Evolutionary conservation across 2,888 invertebrate genomes (phyloP), one percentile per base, ranked within the genome.

Genomic region (Scaptomyza polygonia): DNA sequence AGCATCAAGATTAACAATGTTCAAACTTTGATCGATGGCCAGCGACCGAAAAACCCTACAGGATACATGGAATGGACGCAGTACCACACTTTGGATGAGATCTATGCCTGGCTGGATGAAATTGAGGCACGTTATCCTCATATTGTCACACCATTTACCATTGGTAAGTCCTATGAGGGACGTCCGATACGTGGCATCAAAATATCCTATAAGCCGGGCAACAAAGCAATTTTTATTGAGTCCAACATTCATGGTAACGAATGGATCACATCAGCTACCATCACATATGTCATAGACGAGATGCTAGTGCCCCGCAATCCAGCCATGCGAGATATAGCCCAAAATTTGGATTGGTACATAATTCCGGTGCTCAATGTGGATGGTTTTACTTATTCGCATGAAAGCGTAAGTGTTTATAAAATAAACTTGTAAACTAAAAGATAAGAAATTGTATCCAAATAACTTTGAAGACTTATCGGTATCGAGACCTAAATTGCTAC

Each of bases 361-460:
- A 93, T 96, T 65, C 96, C 96, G 0, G 93, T 95, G 2, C 89
- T 93, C 2, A 96, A 96, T 89, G 94, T 95, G 21, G 96, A 96
- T 91, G 96, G 96, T 6, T 96, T 95, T 86, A 93, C 86, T 1
- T 95, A 94, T 81, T 94, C 95, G 0, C 94, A 94, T 78, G 93
- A 93, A 16, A 90, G 88, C 64, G 95, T 95, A 92, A 93, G 93
- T 92, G 49, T 0, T n/a, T 5, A 45, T 40, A 21, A 65, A 29
- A 48, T 18, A 2, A 5, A 14, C n/a, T 43, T 12, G 12, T 6
- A 2, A 39, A 45, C 14, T 25, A 11, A 27, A 2, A 30, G 72
- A 83, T 75, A 43, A 71, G 72, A 65, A 65, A 67, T 70, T 67
- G 25, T 25, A 25, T 25, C 25, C 29, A 45, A 34, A 62, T 30